phyloP scores from a whole-genome alignment of 2,113 vertebrate genomes.

The Cynocephalus volans region DNA sequence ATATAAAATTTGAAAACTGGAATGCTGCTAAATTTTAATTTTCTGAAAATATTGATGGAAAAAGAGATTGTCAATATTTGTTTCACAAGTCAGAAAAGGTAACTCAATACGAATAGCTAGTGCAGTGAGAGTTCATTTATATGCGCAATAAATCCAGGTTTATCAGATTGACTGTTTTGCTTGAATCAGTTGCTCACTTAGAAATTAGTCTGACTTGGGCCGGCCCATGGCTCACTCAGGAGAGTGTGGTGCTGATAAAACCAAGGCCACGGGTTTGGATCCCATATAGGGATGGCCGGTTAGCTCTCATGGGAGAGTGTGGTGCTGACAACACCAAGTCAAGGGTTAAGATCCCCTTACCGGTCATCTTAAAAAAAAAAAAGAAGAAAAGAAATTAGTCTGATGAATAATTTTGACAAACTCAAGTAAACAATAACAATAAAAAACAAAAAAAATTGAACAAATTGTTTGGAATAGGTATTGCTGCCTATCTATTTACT shows the following conservation, averaged over 20 bases:
- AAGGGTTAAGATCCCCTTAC: no score
- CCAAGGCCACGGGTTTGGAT: no score
- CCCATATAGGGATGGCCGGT: no score
- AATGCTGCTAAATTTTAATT: not conserved
- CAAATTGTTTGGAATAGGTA: not conserved
- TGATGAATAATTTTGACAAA: slow-evolving; percentile 10
- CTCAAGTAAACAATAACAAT: not conserved
- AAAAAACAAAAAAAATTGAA: not conserved
- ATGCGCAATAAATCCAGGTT: not conserved
- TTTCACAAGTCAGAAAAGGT: not conserved
- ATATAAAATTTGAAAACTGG: not conserved
- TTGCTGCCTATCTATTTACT: not conserved
- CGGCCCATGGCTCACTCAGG: no score
- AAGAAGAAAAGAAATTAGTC: not conserved
- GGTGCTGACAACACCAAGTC: no score
- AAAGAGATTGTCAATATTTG: not conserved
- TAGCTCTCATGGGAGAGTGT: no score
- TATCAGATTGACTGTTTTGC: not conserved
- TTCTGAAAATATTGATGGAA: not conserved
- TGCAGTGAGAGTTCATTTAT: not conserved
- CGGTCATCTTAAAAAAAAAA: no score
- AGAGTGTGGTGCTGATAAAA: no score
- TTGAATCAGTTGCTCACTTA: slow-evolving; percentile 19
- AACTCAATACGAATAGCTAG: not conserved
- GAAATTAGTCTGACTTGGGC: not conserved